Evolutionary conservation across 2,888 invertebrate species (phyloP), one percentile per base, ranked within the genome.

Genomic region (Diploptera punctata): DNA sequence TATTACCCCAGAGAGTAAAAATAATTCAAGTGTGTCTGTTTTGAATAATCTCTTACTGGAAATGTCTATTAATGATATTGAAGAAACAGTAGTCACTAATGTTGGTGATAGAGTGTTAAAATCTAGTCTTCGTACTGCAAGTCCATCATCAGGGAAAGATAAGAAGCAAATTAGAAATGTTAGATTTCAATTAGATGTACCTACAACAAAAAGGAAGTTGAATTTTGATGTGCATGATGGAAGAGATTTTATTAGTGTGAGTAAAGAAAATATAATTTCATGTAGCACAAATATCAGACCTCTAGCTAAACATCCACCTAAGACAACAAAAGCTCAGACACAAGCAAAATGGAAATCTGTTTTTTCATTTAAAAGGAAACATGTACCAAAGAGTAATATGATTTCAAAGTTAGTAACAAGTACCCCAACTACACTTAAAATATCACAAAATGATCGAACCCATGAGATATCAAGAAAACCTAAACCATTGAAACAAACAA

Each of bases 371-470:
- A 54, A 54, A 54, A 9, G n/a, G 4, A 29, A 70, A 13, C 9
- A 61, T 49, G 24, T 26, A 1, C 7, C 4, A 1, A 65, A 26
- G 29, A 29, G 2, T 4, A 61, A 70, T 10, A 1, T 13, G n/a
- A 21, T 43, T 29, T 26, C 44, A 29, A 49, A 49, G 5, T 47
- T 60, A 5, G 10, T 47, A 60, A 70, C 70, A 47, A 70, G 60
- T 19, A 73, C 43, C 31, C 70, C 33, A 47, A 62, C 43, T 13
- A 24, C 52, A 13, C 33, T 33, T 10, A 33, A 33, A 33, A 33
- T 10, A 33, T 33, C 33, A 7, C 5, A 10, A 33, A 33, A 7
- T 33, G 33, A 33, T 7, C 33, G 33, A 33, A 10, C n/a, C n/a
- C n/a, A n/a, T n/a, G n/a, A n/a, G n/a, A n/a, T n/a, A n/a, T n/a